Base-by-base conservation (phyloP, 2,888 invertebrate species). In the Diaprepes abbreviatus region DNA sequence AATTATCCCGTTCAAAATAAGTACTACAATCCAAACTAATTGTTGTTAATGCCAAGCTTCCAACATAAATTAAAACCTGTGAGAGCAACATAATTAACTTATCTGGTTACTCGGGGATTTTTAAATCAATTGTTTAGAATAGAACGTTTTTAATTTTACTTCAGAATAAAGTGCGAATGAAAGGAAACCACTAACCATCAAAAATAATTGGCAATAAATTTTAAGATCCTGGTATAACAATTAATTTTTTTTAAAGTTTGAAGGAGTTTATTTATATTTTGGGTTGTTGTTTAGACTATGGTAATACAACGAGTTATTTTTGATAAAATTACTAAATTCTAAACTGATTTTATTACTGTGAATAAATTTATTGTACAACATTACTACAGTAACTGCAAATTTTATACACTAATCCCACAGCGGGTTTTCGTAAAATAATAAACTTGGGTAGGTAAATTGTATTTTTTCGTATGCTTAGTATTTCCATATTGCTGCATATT, bases 141-240 rank as follows among this genome's bases (percentile, higher is more conserved):
- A 9, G 6, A 24, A 3, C 3, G 28, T 9, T 28, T 48, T 48
- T 48, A 48, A 48, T 28, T 48, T 14, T 21, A 14, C 16, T 12
- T 21, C 19, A 14, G 14, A 48, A 21, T 48, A 48, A 28, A 48
- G 28, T 10, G n/a, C 9, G 14, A 48, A 2, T 28, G 28, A 48
- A 28, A 48, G 48, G 14, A 48, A 48, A 48, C 48, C 45, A 21
- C 14, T 12, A 45, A 24, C 24, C 6, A 1, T 4, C 21, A 48
- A 48, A 48, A 48, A 28, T 48, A 28, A 48, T 48, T 6, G 24
- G 24, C 6, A 48, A 28, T 48, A 48, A 48, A 48, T 48, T 48
- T 2, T 7, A 28, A 6, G 14, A 28, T 48, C 14, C 24, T 14
- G 28, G 28, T 28, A 1, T 21, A 28, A 28, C 14, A 48, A 48